Conservation (phyloP, 2,888 invertebrate species). For the Papilio protenor region DNA sequence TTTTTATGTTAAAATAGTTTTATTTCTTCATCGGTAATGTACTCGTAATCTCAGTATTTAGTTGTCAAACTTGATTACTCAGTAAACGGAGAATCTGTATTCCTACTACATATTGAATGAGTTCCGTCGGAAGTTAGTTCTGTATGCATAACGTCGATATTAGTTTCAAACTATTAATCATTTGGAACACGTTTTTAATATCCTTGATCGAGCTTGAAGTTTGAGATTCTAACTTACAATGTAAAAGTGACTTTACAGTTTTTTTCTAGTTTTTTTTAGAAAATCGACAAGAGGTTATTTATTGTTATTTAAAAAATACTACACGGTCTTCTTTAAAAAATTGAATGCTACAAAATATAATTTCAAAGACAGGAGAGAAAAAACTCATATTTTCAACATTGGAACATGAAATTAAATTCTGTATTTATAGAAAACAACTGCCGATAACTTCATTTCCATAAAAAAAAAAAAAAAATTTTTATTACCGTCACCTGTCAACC, state of each 20-base stretch:
- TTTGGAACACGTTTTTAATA: slow-evolving; percentile 43
- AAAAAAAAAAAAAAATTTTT: slow-evolving; percentile 1
- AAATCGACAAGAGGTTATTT: neutral
- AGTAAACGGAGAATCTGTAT: slow-evolving; percentile 25
- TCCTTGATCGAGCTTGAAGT: slow-evolving; percentile 10
- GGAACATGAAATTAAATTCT: slow-evolving; percentile 57
- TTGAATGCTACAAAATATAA: neutral
- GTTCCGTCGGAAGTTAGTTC: slow-evolving; percentile 32
- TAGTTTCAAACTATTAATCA: slow-evolving; percentile 40
- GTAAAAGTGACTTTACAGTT: no score
- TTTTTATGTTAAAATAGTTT: neutral
- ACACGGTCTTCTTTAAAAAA: neutral
- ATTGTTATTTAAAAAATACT: neutral
- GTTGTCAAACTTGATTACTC: slow-evolving; percentile 13
- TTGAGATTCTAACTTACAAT: neutral
- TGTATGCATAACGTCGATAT: slow-evolving; percentile 44
- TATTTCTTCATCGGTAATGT: neutral
- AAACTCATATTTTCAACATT: slow-evolving; percentile 61
- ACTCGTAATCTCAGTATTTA: neutral
- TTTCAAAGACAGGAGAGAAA: slow-evolving; percentile 54
- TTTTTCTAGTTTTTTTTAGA: neutral
- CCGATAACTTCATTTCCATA: neutral
- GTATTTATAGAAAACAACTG: neutral
- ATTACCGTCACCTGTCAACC: slow-evolving; percentile 1
- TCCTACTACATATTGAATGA: slow-evolving; percentile 27